These are phyloP conservation scores for Corythornis madagascariensis DNA, from an alignment of 2,113 vertebrate genomes.

Conservation along the genomic window DNA sequence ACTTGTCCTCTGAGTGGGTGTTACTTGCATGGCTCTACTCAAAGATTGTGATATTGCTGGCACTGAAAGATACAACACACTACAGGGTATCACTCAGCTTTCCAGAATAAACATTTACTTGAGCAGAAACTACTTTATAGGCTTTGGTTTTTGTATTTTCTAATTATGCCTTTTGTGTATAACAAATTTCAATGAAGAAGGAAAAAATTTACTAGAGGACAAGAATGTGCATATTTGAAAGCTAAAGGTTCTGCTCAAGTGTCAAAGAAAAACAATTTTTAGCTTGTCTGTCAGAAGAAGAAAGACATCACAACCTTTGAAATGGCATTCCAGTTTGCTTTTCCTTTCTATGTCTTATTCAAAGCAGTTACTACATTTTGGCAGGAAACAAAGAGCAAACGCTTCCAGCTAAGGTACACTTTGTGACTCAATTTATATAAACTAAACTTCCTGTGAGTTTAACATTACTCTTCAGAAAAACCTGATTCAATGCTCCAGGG, in stretches of 20 bases:
- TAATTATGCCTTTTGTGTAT: neutral
- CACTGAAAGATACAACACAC: neutral
- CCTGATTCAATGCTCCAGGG: neutral
- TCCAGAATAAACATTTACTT: neutral
- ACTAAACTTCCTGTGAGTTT: neutral
- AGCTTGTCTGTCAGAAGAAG: neutral
- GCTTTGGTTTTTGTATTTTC: neutral
- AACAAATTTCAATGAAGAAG: neutral
- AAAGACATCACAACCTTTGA: neutral
- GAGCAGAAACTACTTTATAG: neutral
- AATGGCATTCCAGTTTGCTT: neutral
- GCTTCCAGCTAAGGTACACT: neutral
- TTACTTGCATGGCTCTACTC: neutral
- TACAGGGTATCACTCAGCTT: neutral
- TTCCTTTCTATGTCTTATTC: neutral
- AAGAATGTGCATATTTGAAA: neutral
- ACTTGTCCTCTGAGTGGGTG: neutral
- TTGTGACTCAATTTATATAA: neutral
- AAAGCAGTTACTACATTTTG: neutral
- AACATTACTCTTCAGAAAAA: neutral
- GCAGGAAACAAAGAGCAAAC: constrained; percentile 15
- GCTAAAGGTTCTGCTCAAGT: neutral
- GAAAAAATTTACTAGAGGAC: neutral
- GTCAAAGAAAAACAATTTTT: neutral
- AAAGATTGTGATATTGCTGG: constrained; percentile 4